These are phyloP conservation scores for Abrostola triplasia DNA, from an alignment of 2,888 invertebrate genomes.

Conservation along the genomic window DNA sequence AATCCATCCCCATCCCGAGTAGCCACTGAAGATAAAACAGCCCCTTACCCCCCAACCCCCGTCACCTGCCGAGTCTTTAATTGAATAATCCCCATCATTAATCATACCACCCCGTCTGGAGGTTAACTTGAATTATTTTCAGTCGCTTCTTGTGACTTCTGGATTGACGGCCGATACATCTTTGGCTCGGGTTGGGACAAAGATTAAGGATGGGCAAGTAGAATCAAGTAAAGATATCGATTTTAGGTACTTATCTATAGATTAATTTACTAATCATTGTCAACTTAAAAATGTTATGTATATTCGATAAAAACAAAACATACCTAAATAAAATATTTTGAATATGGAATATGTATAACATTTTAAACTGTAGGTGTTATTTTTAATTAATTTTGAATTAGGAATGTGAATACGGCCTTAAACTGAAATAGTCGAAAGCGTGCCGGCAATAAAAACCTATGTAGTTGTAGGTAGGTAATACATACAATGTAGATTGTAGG, in stretches of 20 bases:
- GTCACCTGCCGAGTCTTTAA: conserved; percentile 86
- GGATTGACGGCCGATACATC: conserved; percentile 51
- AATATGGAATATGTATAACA: too few species aligned
- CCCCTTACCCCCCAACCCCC: conserved; percentile 54
- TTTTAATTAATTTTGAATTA: too few species aligned
- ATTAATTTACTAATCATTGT: too few species aligned
- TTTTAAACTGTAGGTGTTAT: too few species aligned
- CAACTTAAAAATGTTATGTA: too few species aligned
- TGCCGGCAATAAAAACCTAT: neutral
- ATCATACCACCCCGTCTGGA: conserved; percentile 84
- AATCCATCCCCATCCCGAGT: conserved; percentile 70
- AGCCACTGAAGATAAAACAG: conserved; percentile 71
- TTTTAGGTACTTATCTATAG: conserved; percentile 6
- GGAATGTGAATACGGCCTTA: too few species aligned
- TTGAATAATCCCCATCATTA: conserved; percentile 88
- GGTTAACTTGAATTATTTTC: conserved; percentile 85
- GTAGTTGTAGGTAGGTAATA: neutral
- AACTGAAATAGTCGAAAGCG: too few species aligned
- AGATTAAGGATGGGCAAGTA: conserved; percentile 1
- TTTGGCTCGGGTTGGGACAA: conserved; percentile 16
- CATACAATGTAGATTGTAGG: conserved; percentile 10
- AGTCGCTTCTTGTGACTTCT: conserved; percentile 68
- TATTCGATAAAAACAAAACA: neutral
- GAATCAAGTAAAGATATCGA: neutral
- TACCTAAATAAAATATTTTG: conserved; percentile 3